Evolutionary conservation across 2,113 vertebrate genomes (phyloP).

Genomic region (Mobula birostris): DNA sequence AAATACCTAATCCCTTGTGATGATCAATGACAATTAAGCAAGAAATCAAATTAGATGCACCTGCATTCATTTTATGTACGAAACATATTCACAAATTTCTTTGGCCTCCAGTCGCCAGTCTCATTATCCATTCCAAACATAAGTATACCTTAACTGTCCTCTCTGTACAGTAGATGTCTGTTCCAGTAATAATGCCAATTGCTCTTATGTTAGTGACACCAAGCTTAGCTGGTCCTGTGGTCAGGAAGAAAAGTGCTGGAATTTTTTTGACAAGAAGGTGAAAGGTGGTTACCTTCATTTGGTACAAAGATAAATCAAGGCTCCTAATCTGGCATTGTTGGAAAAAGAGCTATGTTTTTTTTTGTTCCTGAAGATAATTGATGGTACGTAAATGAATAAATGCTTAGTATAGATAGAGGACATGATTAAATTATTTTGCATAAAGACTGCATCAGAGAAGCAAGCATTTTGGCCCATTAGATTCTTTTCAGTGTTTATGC

Average conservation of each 20-base stretch:
- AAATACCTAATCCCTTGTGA: neutral
- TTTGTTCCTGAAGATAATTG: neutral
- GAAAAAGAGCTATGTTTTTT: neutral
- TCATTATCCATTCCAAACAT: neutral
- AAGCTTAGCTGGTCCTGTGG: neutral
- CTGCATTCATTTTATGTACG: neutral
- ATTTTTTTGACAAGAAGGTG: neutral
- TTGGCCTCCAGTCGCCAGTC: neutral
- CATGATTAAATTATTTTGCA: neutral
- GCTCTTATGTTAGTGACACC: neutral
- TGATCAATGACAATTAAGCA: neutral
- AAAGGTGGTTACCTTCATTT: neutral
- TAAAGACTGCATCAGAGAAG: neutral
- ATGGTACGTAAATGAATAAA: neutral
- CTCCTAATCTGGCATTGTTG: neutral
- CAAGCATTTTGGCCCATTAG: neutral
- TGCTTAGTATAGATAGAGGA: neutral
- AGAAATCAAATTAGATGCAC: neutral
- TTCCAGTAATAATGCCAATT: neutral
- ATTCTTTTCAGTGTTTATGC: neutral
- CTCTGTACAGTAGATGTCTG: too few species aligned
- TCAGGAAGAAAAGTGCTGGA: neutral
- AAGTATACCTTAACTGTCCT: neutral
- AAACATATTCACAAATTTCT: too few species aligned
- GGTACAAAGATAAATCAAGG: neutral